A percentile compares a stretch with the other conserved stretches of the same genome.
phyloP scores from a whole-genome alignment of 2,888 invertebrate species.

The Volucella inanis region DNA sequence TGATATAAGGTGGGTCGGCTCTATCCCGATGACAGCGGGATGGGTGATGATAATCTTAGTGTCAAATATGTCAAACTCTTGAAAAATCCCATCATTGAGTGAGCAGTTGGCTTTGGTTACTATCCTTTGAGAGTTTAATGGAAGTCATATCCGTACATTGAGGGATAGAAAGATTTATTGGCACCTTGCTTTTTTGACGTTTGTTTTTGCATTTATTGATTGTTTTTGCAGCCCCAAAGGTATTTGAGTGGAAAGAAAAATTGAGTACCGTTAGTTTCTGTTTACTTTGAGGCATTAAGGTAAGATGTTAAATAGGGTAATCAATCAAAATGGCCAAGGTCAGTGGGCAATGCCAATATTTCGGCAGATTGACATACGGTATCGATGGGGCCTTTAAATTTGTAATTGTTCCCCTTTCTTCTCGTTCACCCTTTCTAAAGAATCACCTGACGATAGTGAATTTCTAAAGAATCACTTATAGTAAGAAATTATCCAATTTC shows the following conservation, averaged over 20 bases:
- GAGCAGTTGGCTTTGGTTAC: neutral
- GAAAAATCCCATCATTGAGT: constrained; percentile 11
- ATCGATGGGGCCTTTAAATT: constrained; percentile 34
- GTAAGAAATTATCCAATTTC: constrained; percentile 8
- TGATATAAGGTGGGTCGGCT: constrained; percentile 36
- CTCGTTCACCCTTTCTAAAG: neutral
- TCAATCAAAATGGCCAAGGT: constrained; percentile 49
- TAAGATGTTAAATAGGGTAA: neutral
- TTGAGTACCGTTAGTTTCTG: neutral
- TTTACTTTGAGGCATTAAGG: neutral
- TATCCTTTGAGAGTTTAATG: constrained; percentile 14
- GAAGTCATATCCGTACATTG: constrained; percentile 9
- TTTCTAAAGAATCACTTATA: constrained; percentile 23
- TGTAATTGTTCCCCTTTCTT: constrained; percentile 1
- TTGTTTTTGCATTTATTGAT: constrained; percentile 21
- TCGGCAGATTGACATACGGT: constrained; percentile 33
- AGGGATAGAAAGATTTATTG: constrained; percentile 20
- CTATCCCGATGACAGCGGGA: constrained; percentile 16
- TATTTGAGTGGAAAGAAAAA: neutral
- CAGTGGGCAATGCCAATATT: constrained; percentile 26
- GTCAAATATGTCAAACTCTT: constrained; percentile 54
- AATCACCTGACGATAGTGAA: neutral
- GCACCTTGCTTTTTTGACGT: constrained; percentile 31
- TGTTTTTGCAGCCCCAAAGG: neutral
- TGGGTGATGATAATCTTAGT: constrained; percentile 45